phyloP scores from a whole-genome alignment of 2,888 invertebrate genomes.

The Acronicta leporina region DNA sequence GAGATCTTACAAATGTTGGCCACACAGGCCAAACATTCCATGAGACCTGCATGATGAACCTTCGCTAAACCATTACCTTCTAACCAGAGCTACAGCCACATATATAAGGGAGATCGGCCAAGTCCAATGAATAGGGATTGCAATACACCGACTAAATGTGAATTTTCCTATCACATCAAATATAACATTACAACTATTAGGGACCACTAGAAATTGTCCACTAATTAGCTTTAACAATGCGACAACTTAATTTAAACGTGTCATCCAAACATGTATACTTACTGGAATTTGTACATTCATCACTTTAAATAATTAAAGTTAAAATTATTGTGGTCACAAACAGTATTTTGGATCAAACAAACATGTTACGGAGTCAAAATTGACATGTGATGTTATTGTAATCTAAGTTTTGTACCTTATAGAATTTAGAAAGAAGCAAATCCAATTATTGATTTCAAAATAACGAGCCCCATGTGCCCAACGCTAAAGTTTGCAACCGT shows the following conservation, averaged over 20 bases:
- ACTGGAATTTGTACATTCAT: conserved; percentile 72
- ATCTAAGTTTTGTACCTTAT: conserved; percentile 83
- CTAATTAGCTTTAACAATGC: conserved; percentile 82
- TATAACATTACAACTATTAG: conserved; percentile 82
- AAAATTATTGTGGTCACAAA: conserved; percentile 49
- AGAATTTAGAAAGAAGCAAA: conserved; percentile 75
- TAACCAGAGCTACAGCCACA: conserved; percentile 66
- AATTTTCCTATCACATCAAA: conserved; percentile 81
- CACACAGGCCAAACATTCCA: conserved; percentile 19
- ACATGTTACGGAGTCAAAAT: conserved; percentile 63
- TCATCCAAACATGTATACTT: conserved; percentile 70
- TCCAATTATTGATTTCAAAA: conserved; percentile 70
- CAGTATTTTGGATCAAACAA: conserved; percentile 57
- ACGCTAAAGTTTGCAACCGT: conserved; percentile 60
- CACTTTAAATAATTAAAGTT: conserved; percentile 52
- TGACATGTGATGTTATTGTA: conserved; percentile 72
- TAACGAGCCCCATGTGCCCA: conserved; percentile 67
- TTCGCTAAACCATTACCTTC: conserved; percentile 60
- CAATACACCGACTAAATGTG: conserved; percentile 83
- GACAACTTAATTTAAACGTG: conserved; percentile 80
- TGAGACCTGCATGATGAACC: conserved; percentile 42
- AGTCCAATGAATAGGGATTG: conserved; percentile 73
- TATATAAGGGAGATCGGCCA: conserved; percentile 76
- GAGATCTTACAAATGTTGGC: conserved; percentile 38
- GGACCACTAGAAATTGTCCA: conserved; percentile 76